Percentiles rank a stretch among this genome's conserved stretches.
These are phyloP conservation scores for Dolichotis patagonum DNA, from an alignment of 2,113 vertebrate species.

Conservation along the genomic window DNA sequence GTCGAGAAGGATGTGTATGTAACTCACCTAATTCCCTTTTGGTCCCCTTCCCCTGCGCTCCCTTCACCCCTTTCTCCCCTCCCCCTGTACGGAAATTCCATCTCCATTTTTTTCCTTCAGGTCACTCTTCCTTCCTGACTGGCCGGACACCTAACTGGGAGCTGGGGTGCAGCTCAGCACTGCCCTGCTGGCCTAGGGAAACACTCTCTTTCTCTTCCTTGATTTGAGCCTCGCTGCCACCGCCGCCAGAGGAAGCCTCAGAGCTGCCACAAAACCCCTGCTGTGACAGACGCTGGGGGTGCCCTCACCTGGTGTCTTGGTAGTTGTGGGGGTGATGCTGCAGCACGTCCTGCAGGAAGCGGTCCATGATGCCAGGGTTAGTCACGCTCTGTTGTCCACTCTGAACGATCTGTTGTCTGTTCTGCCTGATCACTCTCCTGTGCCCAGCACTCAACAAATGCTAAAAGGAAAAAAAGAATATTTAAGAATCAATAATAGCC, in stretches of 20 bases:
- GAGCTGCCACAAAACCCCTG: neutral
- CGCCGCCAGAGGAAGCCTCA: neutral
- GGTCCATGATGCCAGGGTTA: conserved; percentile 81
- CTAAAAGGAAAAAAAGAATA: conserved; percentile 82
- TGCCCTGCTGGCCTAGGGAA: neutral
- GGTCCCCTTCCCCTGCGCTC: neutral
- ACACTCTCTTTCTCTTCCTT: neutral
- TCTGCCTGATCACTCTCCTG: conserved; percentile 87
- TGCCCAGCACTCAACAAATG: conserved; percentile 93
- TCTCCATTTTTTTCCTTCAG: neutral
- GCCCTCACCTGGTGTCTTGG: conserved; percentile 89
- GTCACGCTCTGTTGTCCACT: too few species aligned
- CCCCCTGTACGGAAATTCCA: neutral
- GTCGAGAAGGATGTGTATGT: accelerated
- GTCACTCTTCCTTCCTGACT: neutral
- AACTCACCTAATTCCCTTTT: neutral
- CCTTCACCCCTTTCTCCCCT: neutral
- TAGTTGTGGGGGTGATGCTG: conserved; percentile 92
- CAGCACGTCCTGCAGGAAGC: conserved; percentile 95
- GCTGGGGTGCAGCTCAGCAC: neutral
- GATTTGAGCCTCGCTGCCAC: neutral
- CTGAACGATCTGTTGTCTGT: conserved; percentile 81
- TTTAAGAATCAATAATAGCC: neutral
- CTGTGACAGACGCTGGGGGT: neutral
- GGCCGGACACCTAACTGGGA: neutral